These are phyloP conservation scores for Diadegma fenestrale DNA, from an alignment of 2,888 invertebrate species.

Conservation along the genomic window DNA sequence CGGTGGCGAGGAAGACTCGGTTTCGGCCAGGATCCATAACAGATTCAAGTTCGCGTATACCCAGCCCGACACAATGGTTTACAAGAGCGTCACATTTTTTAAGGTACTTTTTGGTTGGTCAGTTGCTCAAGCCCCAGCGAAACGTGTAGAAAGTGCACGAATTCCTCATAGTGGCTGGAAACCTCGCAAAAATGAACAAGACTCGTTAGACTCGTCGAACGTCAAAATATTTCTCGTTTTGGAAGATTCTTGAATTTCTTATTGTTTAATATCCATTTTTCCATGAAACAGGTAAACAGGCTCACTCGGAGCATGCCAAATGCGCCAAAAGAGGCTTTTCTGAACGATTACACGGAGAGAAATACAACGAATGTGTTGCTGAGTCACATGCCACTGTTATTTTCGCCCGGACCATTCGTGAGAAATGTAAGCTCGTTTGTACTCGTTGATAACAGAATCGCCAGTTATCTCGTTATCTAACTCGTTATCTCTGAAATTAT, in stretches of 20 bases:
- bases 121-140: too few species aligned
- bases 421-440: conserved; percentile 84
- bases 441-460: conserved; percentile 1
- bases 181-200: too few species aligned
- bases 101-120: conserved; percentile 86
- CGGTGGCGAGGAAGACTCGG: conserved; percentile 94
- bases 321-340: conserved; percentile 83
- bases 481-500: background rate
- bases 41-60: conserved; percentile 87
- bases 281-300: conserved; percentile 86
- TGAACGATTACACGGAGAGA: conserved; percentile 83
- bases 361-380: conserved; percentile 88
- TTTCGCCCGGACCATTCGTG: conserved; percentile 86
- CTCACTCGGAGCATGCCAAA: conserved; percentile 89
- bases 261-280: conserved; percentile 31
- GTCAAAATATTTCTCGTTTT: conserved; percentile 1
- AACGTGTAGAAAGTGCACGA: too few species aligned
- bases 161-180: too few species aligned
- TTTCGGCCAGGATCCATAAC: conserved; percentile 90
- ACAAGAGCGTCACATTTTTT: conserved; percentile 89
- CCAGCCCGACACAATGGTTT: conserved; percentile 88
- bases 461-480: too few species aligned
- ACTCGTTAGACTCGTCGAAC: too few species aligned
- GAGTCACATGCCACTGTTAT: conserved; percentile 91
- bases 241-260: background rate